phyloP scores from a whole-genome alignment of 2,888 invertebrate genomes.

The Pyrocoelia pectoralis region DNA sequence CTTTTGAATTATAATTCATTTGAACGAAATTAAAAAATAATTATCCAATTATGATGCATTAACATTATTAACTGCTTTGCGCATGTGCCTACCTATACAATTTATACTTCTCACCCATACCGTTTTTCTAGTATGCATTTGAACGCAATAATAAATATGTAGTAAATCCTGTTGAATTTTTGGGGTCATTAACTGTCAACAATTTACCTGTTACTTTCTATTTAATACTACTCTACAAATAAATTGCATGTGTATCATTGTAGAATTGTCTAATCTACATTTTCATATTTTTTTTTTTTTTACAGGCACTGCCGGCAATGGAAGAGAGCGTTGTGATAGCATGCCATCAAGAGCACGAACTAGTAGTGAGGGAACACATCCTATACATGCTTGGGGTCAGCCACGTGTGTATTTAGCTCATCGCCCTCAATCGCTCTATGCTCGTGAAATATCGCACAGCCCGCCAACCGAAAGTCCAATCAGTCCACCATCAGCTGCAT shows the following conservation, averaged over 20 bases:
- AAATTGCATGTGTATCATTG: neutral
- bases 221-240: neutral
- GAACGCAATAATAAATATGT: neutral
- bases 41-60: neutral
- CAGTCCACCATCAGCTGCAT: slow-evolving; percentile 66
- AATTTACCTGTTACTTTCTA: neutral
- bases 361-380: slow-evolving; percentile 66
- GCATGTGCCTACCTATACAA: slow-evolving; percentile 1
- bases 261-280: neutral
- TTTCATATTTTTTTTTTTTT: slow-evolving; percentile 22
- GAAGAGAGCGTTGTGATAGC: slow-evolving; percentile 82
- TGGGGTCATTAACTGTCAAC: neutral
- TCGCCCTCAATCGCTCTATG: slow-evolving; percentile 55
- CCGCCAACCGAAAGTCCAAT: slow-evolving; percentile 66
- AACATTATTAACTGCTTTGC: neutral
- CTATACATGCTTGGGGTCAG: slow-evolving; percentile 49
- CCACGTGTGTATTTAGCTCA: slow-evolving; percentile 46
- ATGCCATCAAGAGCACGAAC: slow-evolving; percentile 79
- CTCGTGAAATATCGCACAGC: slow-evolving; percentile 51
- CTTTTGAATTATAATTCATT: neutral
- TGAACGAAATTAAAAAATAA: neutral
- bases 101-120: neutral
- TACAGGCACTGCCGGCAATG: slow-evolving; percentile 43
- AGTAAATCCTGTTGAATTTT: neutral
- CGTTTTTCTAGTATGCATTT: neutral